A percentile compares a stretch with the other conserved stretches of the same genome.
These are phyloP conservation scores for Camponotus floridanus DNA, from an alignment of 1,140 invertebrate genomes.

Conservation along the genomic window DNA sequence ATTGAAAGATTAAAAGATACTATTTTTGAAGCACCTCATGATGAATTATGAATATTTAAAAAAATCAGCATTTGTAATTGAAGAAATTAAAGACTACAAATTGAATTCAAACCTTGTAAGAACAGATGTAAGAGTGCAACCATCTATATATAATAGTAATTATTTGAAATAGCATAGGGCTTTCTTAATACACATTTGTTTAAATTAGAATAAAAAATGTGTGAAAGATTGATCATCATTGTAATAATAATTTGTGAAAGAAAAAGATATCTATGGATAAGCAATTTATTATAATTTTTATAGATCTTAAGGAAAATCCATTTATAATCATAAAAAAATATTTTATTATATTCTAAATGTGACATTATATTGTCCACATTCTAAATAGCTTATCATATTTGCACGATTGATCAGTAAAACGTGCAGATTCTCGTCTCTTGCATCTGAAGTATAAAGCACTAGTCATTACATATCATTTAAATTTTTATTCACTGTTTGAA, in stretches of 20 bases:
- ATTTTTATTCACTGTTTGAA: slow-evolving; percentile 22
- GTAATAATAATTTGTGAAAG: slow-evolving; percentile 18
- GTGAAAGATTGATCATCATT: background rate
- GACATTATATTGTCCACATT: background rate
- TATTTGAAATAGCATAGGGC: background rate
- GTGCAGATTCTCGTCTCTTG: slow-evolving; percentile 29
- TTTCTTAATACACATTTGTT: slow-evolving; percentile 30
- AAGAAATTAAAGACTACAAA: slow-evolving; percentile 32
- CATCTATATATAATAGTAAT: slow-evolving; percentile 41
- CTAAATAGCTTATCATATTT: slow-evolving; percentile 44
- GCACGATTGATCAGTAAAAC: background rate
- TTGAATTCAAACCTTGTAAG: slow-evolving; percentile 3
- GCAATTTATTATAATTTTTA: slow-evolving; percentile 25
- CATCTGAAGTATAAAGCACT: slow-evolving; percentile 24
- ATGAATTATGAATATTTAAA: slow-evolving; percentile 78
- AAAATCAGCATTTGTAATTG: background rate
- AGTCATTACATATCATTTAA: slow-evolving; percentile 35
- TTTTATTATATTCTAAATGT: slow-evolving; percentile 57
- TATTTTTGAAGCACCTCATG: slow-evolving; percentile 69
- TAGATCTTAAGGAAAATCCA: slow-evolving; percentile 5
- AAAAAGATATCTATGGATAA: slow-evolving; percentile 7
- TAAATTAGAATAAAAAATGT: background rate
- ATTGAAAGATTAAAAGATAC: slow-evolving; percentile 67
- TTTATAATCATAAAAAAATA: slow-evolving; percentile 34
- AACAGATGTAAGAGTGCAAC: slow-evolving; percentile 16